phyloP scores from a whole-genome alignment of 2,797 vertebrate species.

The Onychomys arenicola region DNA sequence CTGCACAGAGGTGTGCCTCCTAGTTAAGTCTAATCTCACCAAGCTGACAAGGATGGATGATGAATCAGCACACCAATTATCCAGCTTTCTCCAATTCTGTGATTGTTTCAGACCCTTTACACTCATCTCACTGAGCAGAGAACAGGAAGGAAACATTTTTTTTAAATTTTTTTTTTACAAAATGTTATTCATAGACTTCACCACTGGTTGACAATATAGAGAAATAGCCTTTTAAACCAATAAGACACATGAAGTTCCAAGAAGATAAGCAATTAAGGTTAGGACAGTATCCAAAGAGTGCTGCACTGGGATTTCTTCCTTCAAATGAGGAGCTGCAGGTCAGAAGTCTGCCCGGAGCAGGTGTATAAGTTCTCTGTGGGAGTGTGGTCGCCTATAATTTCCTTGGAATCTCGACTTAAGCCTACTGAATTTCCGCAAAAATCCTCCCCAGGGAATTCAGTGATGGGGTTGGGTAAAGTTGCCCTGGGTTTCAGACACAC shows the following conservation, averaged over 20 bases:
- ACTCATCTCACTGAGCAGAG: slow-evolving; percentile 13
- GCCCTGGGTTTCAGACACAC: slow-evolving; percentile 17
- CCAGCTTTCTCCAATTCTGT: not conserved
- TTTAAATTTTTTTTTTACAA: not conserved
- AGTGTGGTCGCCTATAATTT: slow-evolving; percentile 22
- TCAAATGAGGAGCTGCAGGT: slow-evolving; percentile 13
- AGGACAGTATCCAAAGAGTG: not conserved
- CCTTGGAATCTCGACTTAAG: slow-evolving; percentile 65
- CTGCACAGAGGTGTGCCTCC: not conserved
- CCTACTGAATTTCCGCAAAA: slow-evolving; percentile 37
- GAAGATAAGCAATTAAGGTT: not conserved
- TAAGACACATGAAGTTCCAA: not conserved
- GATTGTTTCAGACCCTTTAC: not conserved
- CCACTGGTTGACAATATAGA: slow-evolving; percentile 2
- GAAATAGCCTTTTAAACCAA: not conserved
- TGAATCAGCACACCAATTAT: not conserved
- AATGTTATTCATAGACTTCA: slow-evolving; percentile 1
- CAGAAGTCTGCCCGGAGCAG: not conserved
- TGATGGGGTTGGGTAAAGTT: not conserved
- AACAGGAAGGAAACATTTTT: not conserved
- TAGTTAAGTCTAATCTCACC: not conserved
- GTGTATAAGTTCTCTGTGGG: slow-evolving; percentile 16
- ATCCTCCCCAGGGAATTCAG: slow-evolving; percentile 20
- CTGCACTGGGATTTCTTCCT: not conserved
- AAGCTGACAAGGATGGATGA: not conserved